Evolutionary conservation across 2,888 invertebrate species (phyloP).

Genomic region (Coecobrya sp.): DNA sequence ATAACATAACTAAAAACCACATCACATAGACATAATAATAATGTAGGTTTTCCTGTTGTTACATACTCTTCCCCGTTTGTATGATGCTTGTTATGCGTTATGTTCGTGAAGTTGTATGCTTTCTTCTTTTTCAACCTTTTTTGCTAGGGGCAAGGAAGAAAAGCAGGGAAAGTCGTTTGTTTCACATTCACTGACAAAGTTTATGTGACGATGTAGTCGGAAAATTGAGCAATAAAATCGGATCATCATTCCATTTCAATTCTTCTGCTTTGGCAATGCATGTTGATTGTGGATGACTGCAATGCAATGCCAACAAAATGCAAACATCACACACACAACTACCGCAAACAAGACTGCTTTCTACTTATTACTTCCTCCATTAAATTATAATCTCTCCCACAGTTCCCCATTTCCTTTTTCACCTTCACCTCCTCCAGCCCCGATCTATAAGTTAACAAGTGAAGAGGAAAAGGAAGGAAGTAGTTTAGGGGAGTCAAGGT

Average conservation of each 20-base stretch:
- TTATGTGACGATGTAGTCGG: constrained; percentile 40
- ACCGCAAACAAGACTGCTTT: constrained; percentile 52
- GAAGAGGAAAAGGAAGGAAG: constrained; percentile 21
- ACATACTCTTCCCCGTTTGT: neutral
- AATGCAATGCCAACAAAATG: constrained; percentile 10
- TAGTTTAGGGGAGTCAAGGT: constrained; percentile 5
- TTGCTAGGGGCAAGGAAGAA: constrained; percentile 32
- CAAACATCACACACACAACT: neutral
- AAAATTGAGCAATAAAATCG: constrained; percentile 79
- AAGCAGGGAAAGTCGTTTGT: constrained; percentile 16
- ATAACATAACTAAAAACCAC: constrained; percentile 15
- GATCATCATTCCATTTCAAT: constrained; percentile 70
- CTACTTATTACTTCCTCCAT: constrained; percentile 70
- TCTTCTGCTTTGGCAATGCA: constrained; percentile 13
- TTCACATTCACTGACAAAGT: constrained; percentile 40
- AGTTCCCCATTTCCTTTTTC: constrained; percentile 55
- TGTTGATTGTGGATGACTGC: neutral
- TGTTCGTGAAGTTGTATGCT: neutral
- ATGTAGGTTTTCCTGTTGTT: neutral
- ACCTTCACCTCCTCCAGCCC: constrained; percentile 2
- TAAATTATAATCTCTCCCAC: constrained; percentile 68
- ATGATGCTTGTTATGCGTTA: neutral
- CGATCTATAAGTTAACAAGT: constrained; percentile 64
- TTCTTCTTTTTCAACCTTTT: neutral
- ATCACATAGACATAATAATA: neutral